Percentiles rank a stretch among this genome's conserved stretches.
Conservation (phyloP, 2,888 invertebrate genomes). For the Galeruca laticollis region DNA sequence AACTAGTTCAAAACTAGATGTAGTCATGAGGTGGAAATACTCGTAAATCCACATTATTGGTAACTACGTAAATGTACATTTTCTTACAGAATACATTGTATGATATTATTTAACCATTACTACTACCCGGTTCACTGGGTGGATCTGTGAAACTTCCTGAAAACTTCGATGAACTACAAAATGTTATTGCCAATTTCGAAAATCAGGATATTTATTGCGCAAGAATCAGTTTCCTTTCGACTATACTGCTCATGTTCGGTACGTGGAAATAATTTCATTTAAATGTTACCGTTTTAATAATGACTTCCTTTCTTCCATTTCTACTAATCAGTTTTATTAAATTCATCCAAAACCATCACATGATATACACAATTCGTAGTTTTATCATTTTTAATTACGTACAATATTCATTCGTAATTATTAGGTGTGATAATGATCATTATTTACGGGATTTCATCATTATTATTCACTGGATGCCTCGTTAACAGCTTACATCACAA, state of each 20-base stretch:
- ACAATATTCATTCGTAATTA: too few species aligned
- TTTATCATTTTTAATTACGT: too few species aligned
- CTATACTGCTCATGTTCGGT: background rate
- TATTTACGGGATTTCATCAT: too few species aligned
- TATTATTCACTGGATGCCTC: too few species aligned
- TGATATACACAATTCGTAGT: too few species aligned
- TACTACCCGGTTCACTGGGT: slow-evolving; percentile 36
- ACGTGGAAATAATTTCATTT: background rate
- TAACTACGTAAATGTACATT: slow-evolving; percentile 22
- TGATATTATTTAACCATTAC: slow-evolving; percentile 37
- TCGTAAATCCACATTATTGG: slow-evolving; percentile 23
- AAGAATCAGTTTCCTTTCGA: slow-evolving; percentile 26
- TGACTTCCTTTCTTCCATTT: background rate
- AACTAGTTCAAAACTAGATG: slow-evolving; percentile 23
- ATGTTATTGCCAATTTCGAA: slow-evolving; percentile 38
- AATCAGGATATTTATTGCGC: slow-evolving; percentile 32
- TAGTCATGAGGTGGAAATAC: slow-evolving; percentile 28
- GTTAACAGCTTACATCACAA: too few species aligned
- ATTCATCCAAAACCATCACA: too few species aligned
- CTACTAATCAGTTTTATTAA: background rate
- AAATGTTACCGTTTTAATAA: background rate
- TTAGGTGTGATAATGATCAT: too few species aligned
- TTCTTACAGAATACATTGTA: slow-evolving; percentile 32
- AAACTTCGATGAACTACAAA: slow-evolving; percentile 39
- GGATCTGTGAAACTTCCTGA: slow-evolving; percentile 38